Evolutionary conservation across 2,113 vertebrate genomes (phyloP).

Genomic region (Beaufortia kweichowensis): DNA sequence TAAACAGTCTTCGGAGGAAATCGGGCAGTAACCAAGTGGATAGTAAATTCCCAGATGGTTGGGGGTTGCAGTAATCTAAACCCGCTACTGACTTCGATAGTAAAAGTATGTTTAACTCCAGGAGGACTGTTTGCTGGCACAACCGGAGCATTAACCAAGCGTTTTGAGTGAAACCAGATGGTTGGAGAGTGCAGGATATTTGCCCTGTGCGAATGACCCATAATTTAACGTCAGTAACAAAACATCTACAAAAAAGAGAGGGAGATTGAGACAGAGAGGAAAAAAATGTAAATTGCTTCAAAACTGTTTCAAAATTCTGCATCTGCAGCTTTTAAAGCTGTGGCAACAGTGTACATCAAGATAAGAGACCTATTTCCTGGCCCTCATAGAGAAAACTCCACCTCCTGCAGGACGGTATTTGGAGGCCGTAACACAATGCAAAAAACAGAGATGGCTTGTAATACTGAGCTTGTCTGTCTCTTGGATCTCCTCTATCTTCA

Average conservation of each 20-base stretch:
- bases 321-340: constrained; percentile 36
- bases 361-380: constrained; percentile 34
- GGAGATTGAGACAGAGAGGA: neutral
- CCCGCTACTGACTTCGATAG: constrained; percentile 39
- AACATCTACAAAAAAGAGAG: constrained; percentile 1
- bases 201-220: constrained; percentile 22
- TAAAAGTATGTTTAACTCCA: constrained; percentile 42
- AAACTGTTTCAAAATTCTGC: constrained; percentile 39
- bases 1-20: constrained; percentile 3
- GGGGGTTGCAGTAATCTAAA: constrained; percentile 40
- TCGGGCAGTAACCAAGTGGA: constrained; percentile 17
- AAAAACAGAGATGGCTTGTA: constrained; percentile 14
- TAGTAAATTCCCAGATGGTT: constrained; percentile 32
- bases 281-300: constrained; percentile 22
- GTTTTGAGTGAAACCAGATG: constrained; percentile 41
- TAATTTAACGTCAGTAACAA: constrained; percentile 28
- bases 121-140: constrained; percentile 31
- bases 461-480: neutral
- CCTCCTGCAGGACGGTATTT: constrained; percentile 29
- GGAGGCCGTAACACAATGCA: neutral
- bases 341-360: constrained; percentile 32
- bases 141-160: constrained; percentile 35
- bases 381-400: constrained; percentile 28
- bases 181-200: constrained; percentile 33
- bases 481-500: neutral